phyloP scores from a whole-genome alignment of 2,888 invertebrate species.

The Heliconius cydno region DNA sequence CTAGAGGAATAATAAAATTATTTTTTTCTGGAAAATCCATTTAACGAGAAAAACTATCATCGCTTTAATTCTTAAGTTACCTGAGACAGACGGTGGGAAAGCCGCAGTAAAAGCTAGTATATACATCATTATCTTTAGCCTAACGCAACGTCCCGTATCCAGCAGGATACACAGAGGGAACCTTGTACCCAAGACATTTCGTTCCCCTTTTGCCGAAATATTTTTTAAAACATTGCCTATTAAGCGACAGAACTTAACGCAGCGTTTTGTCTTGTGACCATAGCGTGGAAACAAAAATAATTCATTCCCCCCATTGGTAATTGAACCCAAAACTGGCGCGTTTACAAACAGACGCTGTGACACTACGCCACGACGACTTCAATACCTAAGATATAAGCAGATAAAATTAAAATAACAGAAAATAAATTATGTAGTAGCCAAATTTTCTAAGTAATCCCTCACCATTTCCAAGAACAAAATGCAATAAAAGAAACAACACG shows the following conservation, averaged over 20 bases:
- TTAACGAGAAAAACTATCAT: too few species aligned
- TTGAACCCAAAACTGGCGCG: neutral
- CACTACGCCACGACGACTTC: too few species aligned
- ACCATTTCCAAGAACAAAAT: constrained; percentile 49
- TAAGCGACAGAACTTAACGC: neutral
- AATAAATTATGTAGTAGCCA: neutral
- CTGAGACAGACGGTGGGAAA: too few species aligned
- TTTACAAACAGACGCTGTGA: neutral
- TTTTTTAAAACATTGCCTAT: neutral
- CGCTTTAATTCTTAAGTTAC: too few species aligned
- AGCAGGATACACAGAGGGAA: neutral
- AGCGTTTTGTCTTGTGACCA: too few species aligned
- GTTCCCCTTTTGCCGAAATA: neutral
- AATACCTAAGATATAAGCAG: too few species aligned
- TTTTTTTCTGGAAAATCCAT: too few species aligned
- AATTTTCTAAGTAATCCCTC: constrained; percentile 33
- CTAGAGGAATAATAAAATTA: too few species aligned
- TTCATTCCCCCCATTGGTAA: neutral
- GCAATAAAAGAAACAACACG: constrained; percentile 50
- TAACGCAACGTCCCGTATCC: neutral
- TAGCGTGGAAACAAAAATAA: too few species aligned
- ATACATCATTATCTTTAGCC: neutral
- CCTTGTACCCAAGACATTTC: neutral
- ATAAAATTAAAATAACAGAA: neutral
- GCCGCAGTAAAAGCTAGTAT: too few species aligned